These are phyloP conservation scores for Corythaeola cristata DNA, from an alignment of 2,113 vertebrate genomes.

Conservation along the genomic window DNA sequence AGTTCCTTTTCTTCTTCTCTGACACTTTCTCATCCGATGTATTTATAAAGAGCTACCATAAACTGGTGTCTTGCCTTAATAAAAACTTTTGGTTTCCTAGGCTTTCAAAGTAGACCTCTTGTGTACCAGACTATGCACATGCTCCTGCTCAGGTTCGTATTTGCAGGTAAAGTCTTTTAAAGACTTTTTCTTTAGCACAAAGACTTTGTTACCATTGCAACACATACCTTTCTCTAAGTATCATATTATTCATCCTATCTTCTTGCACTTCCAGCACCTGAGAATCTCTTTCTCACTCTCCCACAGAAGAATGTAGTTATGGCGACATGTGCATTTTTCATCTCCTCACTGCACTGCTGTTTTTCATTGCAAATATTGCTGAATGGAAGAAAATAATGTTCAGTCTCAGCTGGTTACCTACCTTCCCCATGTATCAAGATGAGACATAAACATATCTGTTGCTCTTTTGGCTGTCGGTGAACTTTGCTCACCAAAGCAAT, in stretches of 20 bases:
- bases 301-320: background rate
- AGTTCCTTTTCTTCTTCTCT: background rate
- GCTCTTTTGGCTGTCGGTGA: background rate
- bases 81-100: background rate
- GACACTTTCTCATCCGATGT: background rate
- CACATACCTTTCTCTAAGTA: background rate
- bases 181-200: background rate
- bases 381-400: conserved; percentile 48
- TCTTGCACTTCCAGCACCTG: background rate
- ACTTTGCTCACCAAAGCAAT: conserved; percentile 2
- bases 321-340: conserved; percentile 42
- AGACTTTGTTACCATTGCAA: background rate
- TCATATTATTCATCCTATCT: background rate
- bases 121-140: background rate
- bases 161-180: background rate
- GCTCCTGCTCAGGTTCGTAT: background rate
- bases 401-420: conserved; percentile 31
- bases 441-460: conserved; percentile 17
- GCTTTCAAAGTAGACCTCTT: background rate
- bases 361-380: conserved; percentile 22
- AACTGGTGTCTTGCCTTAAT: background rate
- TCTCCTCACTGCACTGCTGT: background rate
- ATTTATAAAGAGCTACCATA: background rate
- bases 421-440: conserved; percentile 42
- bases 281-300: background rate